A percentile compares a stretch with the other conserved stretches of the same genome.
Conservation (phyloP, 2,888 invertebrate genomes). For the Rugalucina vietnamica region DNA sequence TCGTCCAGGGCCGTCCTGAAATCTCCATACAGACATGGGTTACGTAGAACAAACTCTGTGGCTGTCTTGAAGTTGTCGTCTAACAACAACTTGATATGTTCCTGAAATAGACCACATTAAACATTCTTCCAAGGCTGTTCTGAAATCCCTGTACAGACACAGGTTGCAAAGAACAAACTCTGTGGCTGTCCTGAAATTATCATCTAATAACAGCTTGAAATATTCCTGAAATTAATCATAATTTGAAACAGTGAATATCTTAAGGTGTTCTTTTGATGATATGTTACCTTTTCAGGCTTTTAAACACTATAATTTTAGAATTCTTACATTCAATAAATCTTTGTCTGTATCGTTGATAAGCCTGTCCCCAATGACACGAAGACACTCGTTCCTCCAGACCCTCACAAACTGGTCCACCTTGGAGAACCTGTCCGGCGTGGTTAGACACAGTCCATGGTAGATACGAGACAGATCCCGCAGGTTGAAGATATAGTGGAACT, state of each 20-base stretch:
- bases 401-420: constrained; percentile 90
- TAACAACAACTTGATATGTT: constrained; percentile 83
- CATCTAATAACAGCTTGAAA: constrained; percentile 84
- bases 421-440: constrained; percentile 89
- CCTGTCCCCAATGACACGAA: constrained; percentile 93
- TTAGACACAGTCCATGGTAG: constrained; percentile 91
- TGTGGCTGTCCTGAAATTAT: constrained; percentile 82
- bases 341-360: constrained; percentile 88
- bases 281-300: too few relatives aligned
- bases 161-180: constrained; percentile 93
- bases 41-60: constrained; percentile 89
- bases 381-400: constrained; percentile 96
- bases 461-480: constrained; percentile 95
- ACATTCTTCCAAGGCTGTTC: constrained; percentile 92
- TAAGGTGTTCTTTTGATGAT: too few relatives aligned
- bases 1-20: constrained; percentile 94
- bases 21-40: constrained; percentile 95
- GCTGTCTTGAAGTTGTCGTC: constrained; percentile 83
- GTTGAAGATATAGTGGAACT: constrained; percentile 98
- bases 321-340: constrained; percentile 82
- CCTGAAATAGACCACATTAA: constrained; percentile 64
- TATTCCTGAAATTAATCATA: constrained; percentile 68
- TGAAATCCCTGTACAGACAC: constrained; percentile 93
- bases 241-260: too few relatives aligned
- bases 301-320: too few relatives aligned